Conservation (phyloP, 35 echinoderm and acorn worm genomes). For the Heliocidaris tuberculata region DNA sequence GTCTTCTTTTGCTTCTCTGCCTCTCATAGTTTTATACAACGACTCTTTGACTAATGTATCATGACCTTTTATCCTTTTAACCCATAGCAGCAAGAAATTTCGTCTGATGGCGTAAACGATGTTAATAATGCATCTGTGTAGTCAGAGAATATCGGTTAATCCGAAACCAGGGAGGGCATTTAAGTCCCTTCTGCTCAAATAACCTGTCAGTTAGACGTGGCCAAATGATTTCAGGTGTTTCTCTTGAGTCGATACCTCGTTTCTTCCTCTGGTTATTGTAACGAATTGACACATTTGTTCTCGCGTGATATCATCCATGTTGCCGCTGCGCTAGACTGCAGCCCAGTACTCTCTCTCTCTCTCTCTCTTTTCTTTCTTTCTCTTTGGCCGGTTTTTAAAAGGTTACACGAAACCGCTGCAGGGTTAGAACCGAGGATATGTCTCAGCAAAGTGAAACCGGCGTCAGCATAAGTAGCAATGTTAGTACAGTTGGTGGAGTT, state of each 20-base stretch:
- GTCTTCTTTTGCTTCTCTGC: not conserved
- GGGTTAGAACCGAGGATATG: not conserved
- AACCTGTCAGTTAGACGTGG: not conserved
- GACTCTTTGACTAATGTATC: not conserved
- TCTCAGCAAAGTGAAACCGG: not conserved
- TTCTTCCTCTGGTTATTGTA: not conserved
- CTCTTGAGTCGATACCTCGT: not conserved
- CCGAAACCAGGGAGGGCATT: not conserved
- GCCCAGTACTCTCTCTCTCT: not conserved
- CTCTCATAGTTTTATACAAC: not conserved
- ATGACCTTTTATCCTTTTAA: not conserved
- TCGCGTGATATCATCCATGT: not conserved
- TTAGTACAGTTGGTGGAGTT: not conserved
- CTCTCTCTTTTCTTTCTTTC: not conserved
- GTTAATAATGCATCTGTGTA: not conserved
- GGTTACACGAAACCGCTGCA: not conserved
- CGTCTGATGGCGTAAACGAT: not conserved
- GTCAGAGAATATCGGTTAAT: not conserved
- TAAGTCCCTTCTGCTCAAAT: not conserved
- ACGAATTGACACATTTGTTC: not conserved
- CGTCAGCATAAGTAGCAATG: not conserved
- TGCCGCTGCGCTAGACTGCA: not conserved
- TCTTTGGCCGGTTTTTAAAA: not conserved
- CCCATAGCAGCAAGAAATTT: not conserved
- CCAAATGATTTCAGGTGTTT: conserved; percentile 9